These are phyloP conservation scores for Halcyon senegalensis DNA, from an alignment of 2,113 vertebrate species.

Conservation along the genomic window DNA sequence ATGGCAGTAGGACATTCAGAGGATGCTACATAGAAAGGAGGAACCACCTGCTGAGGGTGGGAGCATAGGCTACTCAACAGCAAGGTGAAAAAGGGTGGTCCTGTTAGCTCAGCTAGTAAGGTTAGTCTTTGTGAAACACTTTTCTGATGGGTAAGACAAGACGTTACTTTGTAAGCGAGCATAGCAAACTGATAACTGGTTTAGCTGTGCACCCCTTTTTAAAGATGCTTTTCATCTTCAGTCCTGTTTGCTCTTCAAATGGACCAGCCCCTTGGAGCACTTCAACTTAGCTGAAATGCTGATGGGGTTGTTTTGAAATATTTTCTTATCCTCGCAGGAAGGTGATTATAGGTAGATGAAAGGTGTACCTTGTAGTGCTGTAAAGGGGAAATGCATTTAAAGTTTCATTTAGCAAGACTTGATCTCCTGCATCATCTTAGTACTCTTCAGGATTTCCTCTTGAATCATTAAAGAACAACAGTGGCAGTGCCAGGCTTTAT, in stretches of 20 bases:
- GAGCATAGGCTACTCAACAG: background rate
- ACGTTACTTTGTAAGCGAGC: background rate
- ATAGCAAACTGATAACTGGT: background rate
- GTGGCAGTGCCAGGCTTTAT: background rate
- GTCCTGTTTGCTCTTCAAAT: background rate
- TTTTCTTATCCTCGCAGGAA: background rate
- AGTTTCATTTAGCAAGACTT: slow-evolving; percentile 6
- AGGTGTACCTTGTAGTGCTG: background rate
- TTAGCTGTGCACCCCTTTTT: background rate
- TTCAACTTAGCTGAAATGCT: background rate
- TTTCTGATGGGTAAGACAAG: background rate
- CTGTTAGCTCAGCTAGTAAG: background rate
- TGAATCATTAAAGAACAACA: background rate
- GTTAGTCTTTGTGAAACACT: background rate
- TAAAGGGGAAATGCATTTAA: background rate
- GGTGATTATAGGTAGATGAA: slow-evolving; percentile 7
- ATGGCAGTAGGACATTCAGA: background rate
- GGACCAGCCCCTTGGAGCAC: background rate
- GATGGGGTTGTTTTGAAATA: background rate
- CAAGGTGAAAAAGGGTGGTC: background rate
- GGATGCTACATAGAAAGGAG: background rate
- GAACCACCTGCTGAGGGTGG: background rate
- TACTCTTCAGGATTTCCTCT: background rate
- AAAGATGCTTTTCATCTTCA: background rate
- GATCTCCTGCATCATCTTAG: background rate